Conservation (phyloP, 2,888 invertebrate species). For the Lagria hirta region DNA sequence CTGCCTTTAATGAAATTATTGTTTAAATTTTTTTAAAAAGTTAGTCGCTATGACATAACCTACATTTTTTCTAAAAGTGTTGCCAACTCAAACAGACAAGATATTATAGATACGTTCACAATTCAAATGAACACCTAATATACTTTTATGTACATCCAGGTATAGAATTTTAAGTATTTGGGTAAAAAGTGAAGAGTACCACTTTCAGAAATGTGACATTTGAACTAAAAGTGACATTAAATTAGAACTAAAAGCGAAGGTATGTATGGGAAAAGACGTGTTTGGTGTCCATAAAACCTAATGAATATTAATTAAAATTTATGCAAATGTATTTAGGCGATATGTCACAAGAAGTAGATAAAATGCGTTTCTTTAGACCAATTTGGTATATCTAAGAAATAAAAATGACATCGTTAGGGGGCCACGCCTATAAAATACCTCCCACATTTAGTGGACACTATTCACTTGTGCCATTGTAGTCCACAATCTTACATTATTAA, state of each 20-base stretch:
- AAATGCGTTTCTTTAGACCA: conserved; percentile 44
- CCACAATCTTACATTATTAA: conserved; percentile 54
- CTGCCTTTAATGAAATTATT: too few species aligned
- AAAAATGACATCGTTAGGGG: conserved; percentile 49
- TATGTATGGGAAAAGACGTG: conserved; percentile 19
- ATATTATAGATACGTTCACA: too few species aligned
- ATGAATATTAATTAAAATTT: conserved; percentile 43
- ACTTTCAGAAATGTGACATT: not conserved
- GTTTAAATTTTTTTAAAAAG: too few species aligned
- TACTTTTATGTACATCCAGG: too few species aligned
- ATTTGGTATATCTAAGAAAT: conserved; percentile 48
- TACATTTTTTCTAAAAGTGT: too few species aligned
- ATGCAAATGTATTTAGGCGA: conserved; percentile 36
- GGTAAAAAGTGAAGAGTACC: too few species aligned
- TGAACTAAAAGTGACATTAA: not conserved
- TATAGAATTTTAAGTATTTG: too few species aligned
- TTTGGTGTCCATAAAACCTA: conserved; percentile 11
- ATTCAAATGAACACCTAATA: too few species aligned
- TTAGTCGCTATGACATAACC: too few species aligned
- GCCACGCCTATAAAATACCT: conserved; percentile 49
- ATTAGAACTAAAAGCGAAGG: conserved; percentile 1
- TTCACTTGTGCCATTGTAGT: conserved; percentile 51
- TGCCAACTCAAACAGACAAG: too few species aligned
- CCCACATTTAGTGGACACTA: conserved; percentile 51
- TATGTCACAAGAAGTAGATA: conserved; percentile 29